phyloP scores from a whole-genome alignment of 2,888 invertebrate species.

The Amblyteles armatorius region DNA sequence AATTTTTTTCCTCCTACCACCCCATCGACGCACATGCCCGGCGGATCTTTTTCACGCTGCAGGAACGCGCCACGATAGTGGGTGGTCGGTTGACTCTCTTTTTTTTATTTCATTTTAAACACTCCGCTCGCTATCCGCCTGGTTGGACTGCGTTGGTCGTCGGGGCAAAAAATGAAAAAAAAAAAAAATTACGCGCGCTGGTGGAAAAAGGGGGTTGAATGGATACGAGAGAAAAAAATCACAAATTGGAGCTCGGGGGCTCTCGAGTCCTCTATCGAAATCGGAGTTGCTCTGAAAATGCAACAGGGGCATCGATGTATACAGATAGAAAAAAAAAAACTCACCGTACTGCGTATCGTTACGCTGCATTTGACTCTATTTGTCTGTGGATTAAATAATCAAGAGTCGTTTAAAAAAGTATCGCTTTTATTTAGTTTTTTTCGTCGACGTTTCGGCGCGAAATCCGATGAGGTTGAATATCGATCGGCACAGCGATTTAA shows the following conservation, averaged over 20 bases:
- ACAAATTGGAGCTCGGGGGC: conserved; percentile 22
- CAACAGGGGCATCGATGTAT: conserved; percentile 25
- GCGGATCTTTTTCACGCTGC: conserved; percentile 40
- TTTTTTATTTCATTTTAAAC: conserved; percentile 14
- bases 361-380: conserved; percentile 3
- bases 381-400: conserved; percentile 1
- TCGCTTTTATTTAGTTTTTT: not conserved
- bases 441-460: not conserved
- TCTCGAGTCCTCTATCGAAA: conserved; percentile 44
- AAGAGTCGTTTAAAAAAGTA: not conserved
- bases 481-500: not conserved
- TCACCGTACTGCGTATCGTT: not conserved
- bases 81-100: conserved; percentile 49
- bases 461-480: not conserved
- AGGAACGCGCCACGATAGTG: conserved; percentile 24
- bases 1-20: conserved; percentile 59
- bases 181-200: conserved; percentile 17
- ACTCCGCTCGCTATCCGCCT: conserved; percentile 16
- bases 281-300: conserved; percentile 32
- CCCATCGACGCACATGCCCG: conserved; percentile 55
- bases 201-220: conserved; percentile 9
- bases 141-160: conserved; percentile 7
- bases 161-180: not conserved
- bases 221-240: conserved; percentile 19
- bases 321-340: not conserved